Percentiles rank a stretch among this genome's conserved stretches.
phyloP scores from a whole-genome alignment of 2,797 vertebrate species.

The Gambusia yucatana region DNA sequence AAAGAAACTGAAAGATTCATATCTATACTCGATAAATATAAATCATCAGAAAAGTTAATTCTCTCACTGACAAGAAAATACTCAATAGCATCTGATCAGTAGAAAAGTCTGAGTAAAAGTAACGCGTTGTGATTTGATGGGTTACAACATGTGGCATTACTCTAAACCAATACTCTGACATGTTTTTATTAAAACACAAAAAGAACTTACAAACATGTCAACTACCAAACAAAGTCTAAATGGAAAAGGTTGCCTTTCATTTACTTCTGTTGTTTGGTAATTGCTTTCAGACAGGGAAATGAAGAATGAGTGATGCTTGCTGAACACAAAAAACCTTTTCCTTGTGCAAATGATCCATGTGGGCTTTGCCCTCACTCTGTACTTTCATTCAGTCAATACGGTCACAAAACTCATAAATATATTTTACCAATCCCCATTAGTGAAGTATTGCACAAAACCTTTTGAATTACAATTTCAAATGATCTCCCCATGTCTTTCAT shows the following conservation, averaged over 20 bases:
- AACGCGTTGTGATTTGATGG: neutral
- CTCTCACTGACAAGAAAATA: neutral
- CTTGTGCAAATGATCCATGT: conserved; percentile 51
- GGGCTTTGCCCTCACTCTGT: conserved; percentile 30
- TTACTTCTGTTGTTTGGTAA: conserved; percentile 55
- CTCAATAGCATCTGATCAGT: neutral
- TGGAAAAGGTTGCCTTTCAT: conserved; percentile 54
- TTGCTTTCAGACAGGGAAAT: conserved; percentile 42
- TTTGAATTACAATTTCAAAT: conserved; percentile 56
- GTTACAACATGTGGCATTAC: neutral
- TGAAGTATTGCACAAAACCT: conserved; percentile 33
- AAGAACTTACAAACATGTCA: conserved; percentile 52
- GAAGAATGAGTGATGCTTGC: conserved; percentile 27
- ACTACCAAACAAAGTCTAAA: conserved; percentile 42
- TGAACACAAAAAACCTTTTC: conserved; percentile 43
- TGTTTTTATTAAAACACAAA: neutral
- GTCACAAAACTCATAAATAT: conserved; percentile 53
- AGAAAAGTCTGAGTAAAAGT: neutral
- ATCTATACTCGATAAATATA: neutral
- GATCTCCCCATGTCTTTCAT: conserved; percentile 38
- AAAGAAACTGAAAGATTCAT: too few species aligned
- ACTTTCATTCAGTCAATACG: conserved; percentile 51
- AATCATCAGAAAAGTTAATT: neutral
- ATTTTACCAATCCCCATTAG: conserved; percentile 51
- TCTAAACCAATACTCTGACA: neutral